Conservation (phyloP, 2,888 invertebrate species). For the Miltochrista miniata region DNA sequence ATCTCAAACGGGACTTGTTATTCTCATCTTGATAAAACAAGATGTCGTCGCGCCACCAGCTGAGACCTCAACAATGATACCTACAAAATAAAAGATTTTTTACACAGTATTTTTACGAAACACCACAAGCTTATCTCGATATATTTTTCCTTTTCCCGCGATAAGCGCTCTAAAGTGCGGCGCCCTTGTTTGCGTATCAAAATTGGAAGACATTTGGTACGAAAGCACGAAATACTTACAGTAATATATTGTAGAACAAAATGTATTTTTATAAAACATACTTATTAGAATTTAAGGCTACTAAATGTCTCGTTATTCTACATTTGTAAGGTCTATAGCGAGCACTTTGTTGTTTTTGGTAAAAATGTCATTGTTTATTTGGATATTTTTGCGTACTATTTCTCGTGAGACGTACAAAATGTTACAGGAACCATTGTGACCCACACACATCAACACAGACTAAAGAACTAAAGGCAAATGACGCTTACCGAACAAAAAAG, state of each 20-base stretch:
- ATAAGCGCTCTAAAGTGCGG: conserved; percentile 16
- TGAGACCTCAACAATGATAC: conserved; percentile 12
- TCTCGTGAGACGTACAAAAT: no score
- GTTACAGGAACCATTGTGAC: no score
- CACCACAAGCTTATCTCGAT: conserved; percentile 23
- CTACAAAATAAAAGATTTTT: conserved; percentile 17
- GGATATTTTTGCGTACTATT: no score
- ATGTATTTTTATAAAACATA: no score
- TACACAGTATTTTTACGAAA: conserved; percentile 10
- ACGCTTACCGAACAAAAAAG: no score
- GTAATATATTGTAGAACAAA: background rate
- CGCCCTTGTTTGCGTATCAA: conserved; percentile 28
- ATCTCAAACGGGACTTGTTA: conserved; percentile 19
- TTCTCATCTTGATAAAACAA: conserved; percentile 21
- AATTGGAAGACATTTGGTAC: conserved; percentile 23
- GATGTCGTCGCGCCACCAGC: conserved; percentile 22
- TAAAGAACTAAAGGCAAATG: no score
- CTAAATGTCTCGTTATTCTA: no score
- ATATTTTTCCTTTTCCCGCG: conserved; percentile 18
- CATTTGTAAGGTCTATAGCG: no score
- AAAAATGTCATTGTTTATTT: no score
- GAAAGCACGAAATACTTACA: background rate
- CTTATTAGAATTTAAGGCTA: no score
- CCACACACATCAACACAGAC: no score
- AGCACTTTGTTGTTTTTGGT: no score